Evolutionary conservation across 2,113 vertebrate genomes (phyloP), one percentile per base, ranked within the genome.

Genomic region (Chrysochloris asiatica): DNA sequence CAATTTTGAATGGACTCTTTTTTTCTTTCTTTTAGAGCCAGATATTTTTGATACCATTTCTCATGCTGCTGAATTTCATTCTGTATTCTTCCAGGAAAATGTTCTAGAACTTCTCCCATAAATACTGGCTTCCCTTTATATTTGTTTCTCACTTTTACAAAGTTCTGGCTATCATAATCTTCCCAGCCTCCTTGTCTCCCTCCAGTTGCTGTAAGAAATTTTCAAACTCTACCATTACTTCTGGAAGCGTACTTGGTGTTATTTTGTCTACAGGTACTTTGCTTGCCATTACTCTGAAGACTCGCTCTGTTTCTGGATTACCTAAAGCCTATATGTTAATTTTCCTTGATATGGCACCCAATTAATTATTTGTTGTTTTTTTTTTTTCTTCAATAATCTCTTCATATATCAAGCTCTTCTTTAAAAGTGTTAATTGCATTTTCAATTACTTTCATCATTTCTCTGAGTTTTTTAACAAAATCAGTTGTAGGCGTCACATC

Each of bases 361-460:
- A 95, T 90, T 99, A 99, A 94, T 98, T 98, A 94, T 93, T 97
- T 56, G 96, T 96, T 38, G 86, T 97, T 96, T 97, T 98, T 95
- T n/a, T n/a, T n/a, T 99, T 99, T 80, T 99, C 98, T 93, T 98
- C 99, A 95, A 98, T 91, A 93, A 99, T 98, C 65, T 98, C 97
- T 93, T 99, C 98, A 67, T 98, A 99, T 99, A 98, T 97, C 92
- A 97, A 96, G 98, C 16, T 99, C 97, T 97, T 99, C 98, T 97
- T 99, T 99, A 90, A 99, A 98, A 89, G 94, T 89, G 91, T 89
- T 98, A 86, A 99, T 98, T 76, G 98, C 97, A 90, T 96, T 98
- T 98, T 99, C 99, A 96, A 98, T 97, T 96, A 99, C 99, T 92
- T 98, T 98, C 99, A 99, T 99, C 95, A 98, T 98, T 97, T 98